Conservation (phyloP, 1,140 invertebrate genomes). For the Dolichoris vasculosae region DNA sequence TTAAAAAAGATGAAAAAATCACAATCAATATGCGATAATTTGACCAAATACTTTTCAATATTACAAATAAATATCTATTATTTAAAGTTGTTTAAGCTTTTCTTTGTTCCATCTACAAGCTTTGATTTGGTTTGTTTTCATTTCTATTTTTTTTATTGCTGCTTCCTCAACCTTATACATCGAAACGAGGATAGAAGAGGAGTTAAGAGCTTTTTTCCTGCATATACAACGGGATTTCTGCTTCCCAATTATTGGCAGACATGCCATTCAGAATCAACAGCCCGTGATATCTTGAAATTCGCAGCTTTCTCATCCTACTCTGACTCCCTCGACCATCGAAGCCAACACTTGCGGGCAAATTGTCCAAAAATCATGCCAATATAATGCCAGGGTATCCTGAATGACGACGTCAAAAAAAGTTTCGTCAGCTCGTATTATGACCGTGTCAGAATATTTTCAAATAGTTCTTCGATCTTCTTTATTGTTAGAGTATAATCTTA, state of each 20-base stretch:
- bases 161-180: not conserved
- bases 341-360: conserved; percentile 33
- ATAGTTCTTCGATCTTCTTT: not conserved
- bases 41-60: not conserved
- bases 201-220: conserved; percentile 12
- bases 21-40: not conserved
- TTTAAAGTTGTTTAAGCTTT: too few relatives aligned
- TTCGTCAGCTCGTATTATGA: not conserved
- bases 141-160: not conserved
- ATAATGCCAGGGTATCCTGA: not conserved
- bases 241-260: conserved; percentile 49
- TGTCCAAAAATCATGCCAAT: conserved; percentile 43
- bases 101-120: too few relatives aligned
- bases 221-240: not conserved
- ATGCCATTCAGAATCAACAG: conserved; percentile 48
- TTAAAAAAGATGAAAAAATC: not conserved
- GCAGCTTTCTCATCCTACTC: not conserved
- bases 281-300: conserved; percentile 49
- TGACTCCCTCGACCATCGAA: not conserved
- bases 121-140: not conserved
- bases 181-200: not conserved
- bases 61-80: not conserved
- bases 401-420: not conserved
- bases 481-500: not conserved
- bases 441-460: not conserved